Base-by-base conservation (phyloP, 1,140 invertebrate species). In the Hermetia illucens region DNA sequence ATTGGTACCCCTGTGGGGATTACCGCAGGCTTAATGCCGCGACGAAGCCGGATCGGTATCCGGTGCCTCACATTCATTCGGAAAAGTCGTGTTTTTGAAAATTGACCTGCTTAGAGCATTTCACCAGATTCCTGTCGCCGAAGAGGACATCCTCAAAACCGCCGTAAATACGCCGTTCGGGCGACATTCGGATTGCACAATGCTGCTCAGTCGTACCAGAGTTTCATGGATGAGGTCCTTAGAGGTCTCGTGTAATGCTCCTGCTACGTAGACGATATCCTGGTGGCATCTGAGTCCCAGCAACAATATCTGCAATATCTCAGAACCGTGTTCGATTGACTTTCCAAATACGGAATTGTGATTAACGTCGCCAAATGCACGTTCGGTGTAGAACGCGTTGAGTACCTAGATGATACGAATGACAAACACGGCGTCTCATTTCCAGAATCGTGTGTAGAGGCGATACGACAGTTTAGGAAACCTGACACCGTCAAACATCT, bases 241-340 rank as follows among this genome's bases (percentile, higher is more conserved):
- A 22, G 35, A 20, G 53, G 30, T 9, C 41, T 56, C 5, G 48
- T 53, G 33, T 54, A 50, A 25, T 19, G 17, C 16, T 50, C 55
- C 31, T 44, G 58, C 2, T 73, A 68, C 41, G 17, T 73, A 0
- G 71, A 72, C 43, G 70, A 71, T 42, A 57, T 73, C n/a, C 43
- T 70, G 2, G 44, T 71, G 2, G 58, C 49, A 24, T 54, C 50
- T 8, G 38, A 36, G 10, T 24, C 17, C 9, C 15, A 35, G n/a
- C 42, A 48, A n/a, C 40, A 61, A 34, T 60, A 64, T 39, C n/a
- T 34, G 0, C 1, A 38, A 3, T 55, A 60, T 34, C 43, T 52
- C 2, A 18, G 21, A 3, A 36, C 42, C 6, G 1, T 46, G 5
- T 50, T 61, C 15, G 24, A 42, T 12, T 21, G 47, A 1, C 36